phyloP scores from a whole-genome alignment of 2,888 invertebrate genomes.

The Nymphalis c-album region DNA sequence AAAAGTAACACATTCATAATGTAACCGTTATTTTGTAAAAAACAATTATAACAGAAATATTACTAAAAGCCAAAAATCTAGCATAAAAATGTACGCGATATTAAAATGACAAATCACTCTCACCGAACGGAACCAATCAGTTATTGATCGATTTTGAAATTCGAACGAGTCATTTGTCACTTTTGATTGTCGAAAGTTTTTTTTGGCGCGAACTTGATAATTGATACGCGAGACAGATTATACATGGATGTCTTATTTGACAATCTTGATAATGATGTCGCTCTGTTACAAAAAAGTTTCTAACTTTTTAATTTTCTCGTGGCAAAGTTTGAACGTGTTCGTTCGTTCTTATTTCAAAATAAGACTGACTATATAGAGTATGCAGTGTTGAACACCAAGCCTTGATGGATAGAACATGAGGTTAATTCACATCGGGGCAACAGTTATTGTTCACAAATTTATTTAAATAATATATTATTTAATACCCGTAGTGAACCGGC shows the following conservation, averaged over 20 bases:
- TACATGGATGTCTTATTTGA: slow-evolving; percentile 23
- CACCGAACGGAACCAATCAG: slow-evolving; percentile 66
- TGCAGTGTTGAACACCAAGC: too few species aligned
- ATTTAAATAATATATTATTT: too few species aligned
- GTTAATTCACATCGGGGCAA: too few species aligned
- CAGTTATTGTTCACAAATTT: too few species aligned
- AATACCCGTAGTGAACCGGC: too few species aligned
- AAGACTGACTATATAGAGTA: too few species aligned
- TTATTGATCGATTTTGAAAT: slow-evolving; percentile 67
- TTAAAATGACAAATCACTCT: slow-evolving; percentile 66
- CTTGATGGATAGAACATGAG: too few species aligned
- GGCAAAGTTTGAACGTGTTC: too few species aligned
- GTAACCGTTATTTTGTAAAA: background rate
- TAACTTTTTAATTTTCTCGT: background rate
- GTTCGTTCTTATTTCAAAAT: background rate
- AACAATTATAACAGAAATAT: background rate
- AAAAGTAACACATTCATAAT: too few species aligned
- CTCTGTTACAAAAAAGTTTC: background rate
- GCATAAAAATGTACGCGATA: slow-evolving; percentile 37
- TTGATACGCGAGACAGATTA: slow-evolving; percentile 39
- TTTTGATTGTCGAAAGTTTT: slow-evolving; percentile 53
- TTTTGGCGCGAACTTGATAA: slow-evolving; percentile 34
- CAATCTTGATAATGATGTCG: slow-evolving; percentile 3
- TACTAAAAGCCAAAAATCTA: background rate
- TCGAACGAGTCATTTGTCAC: slow-evolving; percentile 70